Evolutionary conservation across 1,140 invertebrate species (phyloP), one percentile per base, ranked within the genome.

Genomic region (Rhagoletis pomonella): DNA sequence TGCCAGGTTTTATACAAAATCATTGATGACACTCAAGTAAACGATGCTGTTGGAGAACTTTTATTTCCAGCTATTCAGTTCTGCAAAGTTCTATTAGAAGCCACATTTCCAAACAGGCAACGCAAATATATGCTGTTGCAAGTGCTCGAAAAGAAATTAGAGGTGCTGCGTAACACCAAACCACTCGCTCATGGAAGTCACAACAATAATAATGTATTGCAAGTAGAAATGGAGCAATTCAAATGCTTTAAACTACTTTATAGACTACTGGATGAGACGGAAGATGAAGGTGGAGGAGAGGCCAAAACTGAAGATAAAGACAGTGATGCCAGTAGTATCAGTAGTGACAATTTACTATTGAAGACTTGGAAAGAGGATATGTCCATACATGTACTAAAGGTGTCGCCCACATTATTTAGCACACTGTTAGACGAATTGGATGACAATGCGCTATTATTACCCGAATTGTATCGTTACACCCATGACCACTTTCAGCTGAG

Each of bases 111-210:
- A 10, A 89, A 87, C 86, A 88, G 90, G 0, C 77, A 86, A 10
- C 86, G 88, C 29, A 90, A 89, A 19, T 91, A 88, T 84, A 88
- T 92, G 88, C 85, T 92, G 6, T 86, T 92, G 14, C 89, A 91
- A 19, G 89, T 92, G 19, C 88, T 91, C 5, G 91, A 92, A 58
- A 89, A 89, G 3, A 85, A 91, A 64, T 85, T 92, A 14, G 67
- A 86, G 1, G 87, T 92, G 39, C 67, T 92, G 73, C 90, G 90
- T 19, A 84, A 87, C 12, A 88, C 88, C 17, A 85, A 85, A 4
- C 64, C 59, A 58, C 39, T 85, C 5, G 29, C 81, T 44, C 55
- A 77, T 5, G 47, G 85, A 3, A 50, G 65, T 17, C 58, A 77
- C 6, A 89, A 87, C 2, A 59, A 64, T n/a, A 85, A 64, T 60